These are phyloP conservation scores for Cyanoderma ruficeps DNA, from an alignment of 2,113 vertebrate genomes.

Conservation along the genomic window DNA sequence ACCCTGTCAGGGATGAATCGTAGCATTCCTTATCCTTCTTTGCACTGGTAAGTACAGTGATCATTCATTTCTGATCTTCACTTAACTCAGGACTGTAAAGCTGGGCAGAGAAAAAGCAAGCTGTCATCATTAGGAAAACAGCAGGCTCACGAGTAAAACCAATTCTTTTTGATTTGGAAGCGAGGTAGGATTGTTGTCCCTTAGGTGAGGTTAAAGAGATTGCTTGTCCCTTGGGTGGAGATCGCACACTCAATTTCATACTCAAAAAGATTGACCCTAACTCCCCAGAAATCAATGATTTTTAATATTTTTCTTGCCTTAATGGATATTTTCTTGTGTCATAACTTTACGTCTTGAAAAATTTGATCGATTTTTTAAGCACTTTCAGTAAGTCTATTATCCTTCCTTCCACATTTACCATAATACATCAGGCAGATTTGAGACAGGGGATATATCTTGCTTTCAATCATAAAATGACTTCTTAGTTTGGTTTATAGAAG, in stretches of 20 bases:
- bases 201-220: not conserved
- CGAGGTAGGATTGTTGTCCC: not conserved
- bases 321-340: not conserved
- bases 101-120: not conserved
- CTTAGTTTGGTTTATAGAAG: not conserved
- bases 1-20: not conserved
- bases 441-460: not conserved
- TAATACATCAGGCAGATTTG: not conserved
- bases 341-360: not conserved
- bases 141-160: not conserved
- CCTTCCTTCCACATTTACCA: not conserved
- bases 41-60: not conserved
- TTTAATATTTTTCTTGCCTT: not conserved
- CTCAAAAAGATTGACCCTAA: not conserved
- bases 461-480: not conserved
- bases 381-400: not conserved
- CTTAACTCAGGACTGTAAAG: not conserved
- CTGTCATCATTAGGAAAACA: not conserved
- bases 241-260: not conserved
- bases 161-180: not conserved
- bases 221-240: not conserved
- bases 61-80: not conserved
- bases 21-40: not conserved
- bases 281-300: not conserved
- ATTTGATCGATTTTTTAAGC: not conserved